Base-by-base conservation (phyloP, 2,888 invertebrate genomes). In the Brachyopa scutellaris region DNA sequence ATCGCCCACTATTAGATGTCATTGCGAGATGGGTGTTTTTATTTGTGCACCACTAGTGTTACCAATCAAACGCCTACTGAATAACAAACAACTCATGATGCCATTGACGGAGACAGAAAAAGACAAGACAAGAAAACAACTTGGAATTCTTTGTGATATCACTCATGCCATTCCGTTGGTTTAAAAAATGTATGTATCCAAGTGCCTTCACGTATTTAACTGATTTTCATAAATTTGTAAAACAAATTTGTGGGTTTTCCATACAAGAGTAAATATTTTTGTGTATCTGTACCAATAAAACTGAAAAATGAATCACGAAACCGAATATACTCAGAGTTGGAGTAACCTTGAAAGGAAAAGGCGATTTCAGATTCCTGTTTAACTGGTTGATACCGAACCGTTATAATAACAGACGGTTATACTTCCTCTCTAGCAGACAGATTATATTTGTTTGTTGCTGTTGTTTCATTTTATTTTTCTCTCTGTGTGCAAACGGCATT, bases 321-420 rank as follows among this genome's bases (percentile, higher is more conserved):
- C 23, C 53, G 4, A 40, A 40, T 61, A 59, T 51, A 61, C 67
- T 55, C 1, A 59, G 55, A 61, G 26, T 73, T 76, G 62, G 80
- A 69, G 64, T 76, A 80, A 69, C 80, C 76, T 80, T 80, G 80
- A 80, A 59, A 76, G 59, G 76, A n/a, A 69, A 36, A 51, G 76
- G 23, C 19, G 42, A 62, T 57, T 70, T 69, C 21, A 45, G 51
- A 64, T 76, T 80, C 80, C 76, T 69, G 80, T 59, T 70, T 29
- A 33, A 80, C 80, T 64, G 76, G 80, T 80, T 70, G 2, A 15
- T 3, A 26, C 15, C 4, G 9, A 36, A 70, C 77, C 40, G 77
- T 77, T 70, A 70, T 55, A 26, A 62, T 38, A 33, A 42, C 42
- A 57, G 40, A 11, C 67, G 26, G 49, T 74, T 74, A 36, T 13